Evolutionary conservation across 2,888 invertebrate species (phyloP), one percentile per base, ranked within the genome.

Genomic region (Ennomos quercinarius): DNA sequence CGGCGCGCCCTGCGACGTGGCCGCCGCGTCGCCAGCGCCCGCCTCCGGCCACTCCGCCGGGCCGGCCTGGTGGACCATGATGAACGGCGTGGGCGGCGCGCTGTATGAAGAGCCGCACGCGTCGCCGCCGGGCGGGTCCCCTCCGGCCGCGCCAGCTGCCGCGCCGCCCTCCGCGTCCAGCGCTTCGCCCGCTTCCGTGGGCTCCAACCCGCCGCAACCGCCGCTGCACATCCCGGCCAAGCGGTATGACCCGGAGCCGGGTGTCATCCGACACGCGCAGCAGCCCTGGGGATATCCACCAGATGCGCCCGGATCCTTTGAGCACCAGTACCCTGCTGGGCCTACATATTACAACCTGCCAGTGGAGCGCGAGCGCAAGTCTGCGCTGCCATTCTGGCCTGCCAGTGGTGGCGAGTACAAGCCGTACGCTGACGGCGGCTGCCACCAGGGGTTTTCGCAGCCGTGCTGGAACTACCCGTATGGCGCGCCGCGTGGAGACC

Each of bases 161-260:
- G 95, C 95, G 68, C 94, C 94, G 68, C 85, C 94, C 78, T 91
- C 93, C 63, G 91, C 92, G 63, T 89, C 92, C 78, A 89, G 89
- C 91, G 91, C 89, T 80, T 89, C 93, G 81, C 94, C 94, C 78
- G 87, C 94, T 64, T 91, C 92, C 62, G 94, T 94, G 51, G 93
- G 95, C 81, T 95, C 95, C 82, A 94, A 95, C 88, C 94, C 96
- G 61, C 95, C 95, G 63, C 95, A 95, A 78, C 97, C 96, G 78
- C 97, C 96, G 66, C 93, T 98, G 67, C 97, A 98, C 93, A 97
- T 98, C 90, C 98, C 97, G 70, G 97, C 97, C 79, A 97, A 98
- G 90, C 94, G 97, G 72, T 95, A 93, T 81, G 93, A 93, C 68
- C 93, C 94, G 61, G 94, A 94, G 78, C 94, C 95, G 51, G 95